Base-by-base conservation (phyloP, 30 jellyfish, hydroid and myxozoan species). In the Aurelia sp. region DNA sequence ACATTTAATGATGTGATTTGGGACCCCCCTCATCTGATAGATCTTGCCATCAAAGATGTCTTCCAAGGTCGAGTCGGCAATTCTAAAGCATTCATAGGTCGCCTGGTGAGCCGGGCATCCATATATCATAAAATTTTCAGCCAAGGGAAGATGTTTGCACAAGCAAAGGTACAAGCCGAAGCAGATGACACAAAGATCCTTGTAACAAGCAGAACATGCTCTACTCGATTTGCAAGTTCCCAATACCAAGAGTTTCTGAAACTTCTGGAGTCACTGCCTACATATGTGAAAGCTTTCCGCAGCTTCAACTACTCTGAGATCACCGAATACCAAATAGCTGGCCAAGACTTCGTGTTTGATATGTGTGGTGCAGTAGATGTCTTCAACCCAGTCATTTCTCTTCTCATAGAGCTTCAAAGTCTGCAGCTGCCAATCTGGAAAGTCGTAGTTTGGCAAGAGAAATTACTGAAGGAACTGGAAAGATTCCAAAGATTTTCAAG, bases 291-390 rank as follows among this genome's bases (percentile, higher is more conserved):
- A 41, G 81, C 90, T 15, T 79, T 79, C 50, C 76, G 82, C 18
- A 41, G 47, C 6, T 62, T 35, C 73, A 79, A 65, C 37, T 79
- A 79, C 59, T 31, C 76, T 31, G 90, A 79, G 71, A 79, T 63
- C 59, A 33, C 30, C 18, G 90, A 79, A 51, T 35, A 63, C 58
- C 72, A 41, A 40, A 79, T 79, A 20, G 90, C 81, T 57, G 90
- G 81, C 4, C 76, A 79, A 50, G 90, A 79, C 57, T 63, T 79
- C 44, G 60, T 79, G 53, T 65, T 79, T 63, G 90, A 79, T 35
- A 37, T 66, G 82, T 79, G 82, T 65, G 83, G 82, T 79, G 90
- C 76, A 12, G 76, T 63, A 9, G 90, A 79, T 65, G 65, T 79
- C 13, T 73, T 76, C 71, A 73, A 47, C 6, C 72, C 85, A 13